These are phyloP conservation scores for Pachycephala philippinensis DNA, from an alignment of 2,113 vertebrate species.

Conservation along the genomic window DNA sequence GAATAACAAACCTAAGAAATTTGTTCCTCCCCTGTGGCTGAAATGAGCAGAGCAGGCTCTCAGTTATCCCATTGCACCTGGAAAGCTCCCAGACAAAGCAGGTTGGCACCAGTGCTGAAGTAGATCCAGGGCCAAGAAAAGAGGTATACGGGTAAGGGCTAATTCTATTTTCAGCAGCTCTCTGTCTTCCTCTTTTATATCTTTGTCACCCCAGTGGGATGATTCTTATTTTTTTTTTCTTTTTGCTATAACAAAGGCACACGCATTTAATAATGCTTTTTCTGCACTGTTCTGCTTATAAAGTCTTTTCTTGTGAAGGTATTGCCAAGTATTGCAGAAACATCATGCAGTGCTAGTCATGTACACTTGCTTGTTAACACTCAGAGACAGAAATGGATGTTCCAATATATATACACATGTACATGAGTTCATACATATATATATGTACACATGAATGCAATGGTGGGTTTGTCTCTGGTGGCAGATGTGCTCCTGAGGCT, in stretches of 20 bases:
- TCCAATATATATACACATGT: background rate
- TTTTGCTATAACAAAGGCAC: background rate
- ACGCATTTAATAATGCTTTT: background rate
- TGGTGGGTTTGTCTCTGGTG: background rate
- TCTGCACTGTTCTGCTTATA: background rate
- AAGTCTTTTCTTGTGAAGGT: background rate
- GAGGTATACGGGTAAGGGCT: background rate
- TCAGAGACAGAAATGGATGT: background rate
- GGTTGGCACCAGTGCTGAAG: background rate
- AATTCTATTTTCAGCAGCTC: background rate
- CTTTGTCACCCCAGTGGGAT: background rate
- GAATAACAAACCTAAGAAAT: background rate
- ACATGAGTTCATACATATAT: background rate
- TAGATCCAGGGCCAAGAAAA: background rate
- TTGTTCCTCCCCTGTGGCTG: background rate
- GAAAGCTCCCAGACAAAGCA: background rate
- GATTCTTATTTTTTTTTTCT: no score
- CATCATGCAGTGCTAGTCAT: fast-evolving
- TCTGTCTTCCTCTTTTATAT: background rate
- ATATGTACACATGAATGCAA: no score
- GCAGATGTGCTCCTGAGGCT: background rate
- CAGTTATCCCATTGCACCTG: background rate
- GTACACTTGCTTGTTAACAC: background rate
- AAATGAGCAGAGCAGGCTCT: background rate
- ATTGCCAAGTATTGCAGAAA: background rate